phyloP scores from a whole-genome alignment of 2,797 vertebrate genomes.

The Acrossocheilus wenchowensis region DNA sequence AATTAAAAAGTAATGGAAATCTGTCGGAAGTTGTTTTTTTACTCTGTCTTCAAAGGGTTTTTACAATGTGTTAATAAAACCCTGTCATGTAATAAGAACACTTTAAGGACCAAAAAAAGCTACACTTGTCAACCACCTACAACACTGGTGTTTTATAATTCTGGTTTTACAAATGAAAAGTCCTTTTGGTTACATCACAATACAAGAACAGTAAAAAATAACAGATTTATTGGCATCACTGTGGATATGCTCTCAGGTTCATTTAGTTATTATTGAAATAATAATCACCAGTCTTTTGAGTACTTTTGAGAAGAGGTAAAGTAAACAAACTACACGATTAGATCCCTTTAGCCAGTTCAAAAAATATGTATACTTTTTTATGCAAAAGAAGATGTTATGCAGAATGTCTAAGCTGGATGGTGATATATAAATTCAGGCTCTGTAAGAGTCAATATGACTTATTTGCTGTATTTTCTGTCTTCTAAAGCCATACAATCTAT shows the following conservation, averaged over 20 bases:
- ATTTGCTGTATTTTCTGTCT: background rate
- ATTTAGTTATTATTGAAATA: background rate
- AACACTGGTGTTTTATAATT: background rate
- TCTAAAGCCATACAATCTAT: background rate
- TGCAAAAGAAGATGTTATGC: background rate
- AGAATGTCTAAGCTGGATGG: background rate
- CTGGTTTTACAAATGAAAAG: background rate
- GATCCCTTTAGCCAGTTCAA: background rate
- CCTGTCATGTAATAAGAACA: background rate
- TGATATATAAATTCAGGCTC: background rate
- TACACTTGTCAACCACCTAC: background rate
- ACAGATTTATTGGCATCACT: background rate
- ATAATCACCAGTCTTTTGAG: background rate
- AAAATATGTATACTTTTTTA: background rate
- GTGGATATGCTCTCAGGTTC: background rate
- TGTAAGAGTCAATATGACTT: background rate
- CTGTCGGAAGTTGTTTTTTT: background rate
- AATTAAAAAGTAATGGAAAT: no score
- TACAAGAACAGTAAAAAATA: background rate
- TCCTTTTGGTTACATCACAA: background rate
- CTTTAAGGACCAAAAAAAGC: background rate
- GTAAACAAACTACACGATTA: background rate
- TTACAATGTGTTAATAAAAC: background rate
- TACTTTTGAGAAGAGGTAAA: background rate
- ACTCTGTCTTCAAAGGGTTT: background rate